Conservation (phyloP, 2,888 invertebrate species). For the Punctoribates punctum region DNA sequence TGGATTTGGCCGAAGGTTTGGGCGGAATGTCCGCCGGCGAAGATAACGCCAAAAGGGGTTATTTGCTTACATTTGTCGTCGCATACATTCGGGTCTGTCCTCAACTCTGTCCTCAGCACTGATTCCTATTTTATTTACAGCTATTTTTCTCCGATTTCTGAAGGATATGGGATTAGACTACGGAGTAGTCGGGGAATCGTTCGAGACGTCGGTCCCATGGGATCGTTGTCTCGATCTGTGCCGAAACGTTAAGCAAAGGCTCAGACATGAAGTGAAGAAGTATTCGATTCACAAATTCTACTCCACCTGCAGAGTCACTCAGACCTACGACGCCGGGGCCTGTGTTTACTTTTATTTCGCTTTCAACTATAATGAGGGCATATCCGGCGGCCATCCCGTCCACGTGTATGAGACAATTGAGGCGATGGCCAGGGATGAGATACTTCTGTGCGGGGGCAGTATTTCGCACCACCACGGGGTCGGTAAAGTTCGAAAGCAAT, state of each 20-base stretch:
- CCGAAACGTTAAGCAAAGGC: constrained; percentile 78
- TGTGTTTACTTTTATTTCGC: constrained; percentile 94
- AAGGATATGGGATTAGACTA: constrained; percentile 86
- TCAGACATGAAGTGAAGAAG: constrained; percentile 59
- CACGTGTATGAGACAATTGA: constrained; percentile 48
- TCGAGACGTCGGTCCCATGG: constrained; percentile 99
- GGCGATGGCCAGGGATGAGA: constrained; percentile 58
- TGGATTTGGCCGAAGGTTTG: constrained; percentile 68
- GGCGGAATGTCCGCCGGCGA: constrained; percentile 86
- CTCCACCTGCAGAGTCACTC: constrained; percentile 81
- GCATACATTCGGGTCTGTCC: constrained; percentile 84
- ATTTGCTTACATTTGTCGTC: constrained; percentile 93
- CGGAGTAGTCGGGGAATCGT: constrained; percentile 87
- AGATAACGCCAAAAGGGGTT: constrained; percentile 89
- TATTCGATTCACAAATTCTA: constrained; percentile 61
- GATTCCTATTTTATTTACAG: too few species aligned
- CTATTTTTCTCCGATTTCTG: too few species aligned
- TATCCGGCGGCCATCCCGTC: constrained; percentile 49
- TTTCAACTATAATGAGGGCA: constrained; percentile 62
- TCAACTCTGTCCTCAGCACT: too few species aligned
- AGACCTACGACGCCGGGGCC: constrained; percentile 94
- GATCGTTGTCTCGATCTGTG: constrained; percentile 70
- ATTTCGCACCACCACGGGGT: constrained; percentile 64
- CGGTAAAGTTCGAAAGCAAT: constrained; percentile 81
- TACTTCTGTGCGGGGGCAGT: constrained; percentile 60